These are phyloP conservation scores for Gymnothorax reevesii DNA, from an alignment of 2,797 vertebrate species.

Conservation along the genomic window DNA sequence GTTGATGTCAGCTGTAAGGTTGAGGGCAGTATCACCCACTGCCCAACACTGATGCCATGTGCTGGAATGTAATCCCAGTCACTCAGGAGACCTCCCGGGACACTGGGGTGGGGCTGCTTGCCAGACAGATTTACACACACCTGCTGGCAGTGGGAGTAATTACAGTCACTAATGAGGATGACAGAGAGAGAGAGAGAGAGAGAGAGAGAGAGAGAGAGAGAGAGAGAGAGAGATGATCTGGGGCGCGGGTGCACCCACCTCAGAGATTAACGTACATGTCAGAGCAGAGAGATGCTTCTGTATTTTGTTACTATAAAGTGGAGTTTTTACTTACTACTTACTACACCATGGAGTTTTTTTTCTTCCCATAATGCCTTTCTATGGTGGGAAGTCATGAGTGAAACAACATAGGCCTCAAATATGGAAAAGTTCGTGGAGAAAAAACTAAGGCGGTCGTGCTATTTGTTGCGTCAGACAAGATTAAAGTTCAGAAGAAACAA, in stretches of 20 bases:
- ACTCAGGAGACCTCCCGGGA: slow-evolving; percentile 14
- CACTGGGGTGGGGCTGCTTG: not conserved
- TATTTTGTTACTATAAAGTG: not conserved
- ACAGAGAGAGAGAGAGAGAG: not conserved
- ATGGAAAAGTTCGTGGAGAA: not conserved
- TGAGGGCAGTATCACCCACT: slow-evolving; percentile 31
- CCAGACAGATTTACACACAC: slow-evolving; percentile 4
- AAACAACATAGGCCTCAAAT: not conserved
- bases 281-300: not conserved
- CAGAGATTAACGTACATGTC: not conserved
- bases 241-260: not conserved
- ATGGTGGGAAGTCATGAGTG: not conserved
- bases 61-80: slow-evolving; percentile 29
- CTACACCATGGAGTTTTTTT: too few species aligned
- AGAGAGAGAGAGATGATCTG: not conserved
- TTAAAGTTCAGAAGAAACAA: not conserved
- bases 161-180: not conserved
- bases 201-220: not conserved
- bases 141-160: slow-evolving; percentile 1
- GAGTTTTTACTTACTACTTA: too few species aligned
- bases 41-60: slow-evolving; percentile 33
- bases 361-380: not conserved
- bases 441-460: not conserved
- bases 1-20: slow-evolving; percentile 34
- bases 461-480: not conserved